Base-by-base conservation (phyloP, 1,140 invertebrate genomes). In the Vanessa atalanta region DNA sequence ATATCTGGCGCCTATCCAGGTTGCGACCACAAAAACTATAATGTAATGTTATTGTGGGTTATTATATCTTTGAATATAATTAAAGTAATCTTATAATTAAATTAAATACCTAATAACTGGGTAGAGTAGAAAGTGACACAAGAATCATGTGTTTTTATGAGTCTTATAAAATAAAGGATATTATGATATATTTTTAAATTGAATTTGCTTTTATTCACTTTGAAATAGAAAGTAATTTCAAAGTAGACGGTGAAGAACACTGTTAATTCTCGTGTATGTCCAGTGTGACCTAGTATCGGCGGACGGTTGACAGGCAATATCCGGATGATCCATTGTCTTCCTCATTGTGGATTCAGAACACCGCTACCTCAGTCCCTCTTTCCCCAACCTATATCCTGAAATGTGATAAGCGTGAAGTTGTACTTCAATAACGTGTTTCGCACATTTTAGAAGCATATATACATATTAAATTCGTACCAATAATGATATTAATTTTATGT, bases 251-350 rank as follows among this genome's bases (percentile, higher is more conserved):
- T 37, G 53, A 70, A 50, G 53, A 50, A 65, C 64, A 65, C 11
- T 50, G 48, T 51, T 53, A 61, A 61, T 48, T 60, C 14, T 20
- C 51, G 47, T 70, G 53, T 53, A 16, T 57, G 55, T 61, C 55
- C 60, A 43, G 57, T 20, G 57, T 37, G 69, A n/a, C 15, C 26
- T 48, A 61, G 57, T 61, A 51, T 50, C 60, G 47, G 47, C 48
- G 47, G n/a, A 51, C 75, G 77, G 79, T 82, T 86, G 83, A 84
- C 86, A 88, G 78, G 85, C 87, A 91, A 91, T 89, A 91, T 91
- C 88, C 88, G 87, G 83, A 82, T 88, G 83, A 87, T 89, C 85
- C 87, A 87, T 89, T 91, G 87, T 89, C 84, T 83, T 82, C 75
- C 83, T 90, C 89, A 88, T 91, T 91, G 87, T 72, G 82, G 83